Percentiles rank a stretch among this genome's conserved stretches.
Evolutionary conservation across 2,888 invertebrate genomes (phyloP).

Genomic region (Yponomeuta sedellus): DNA sequence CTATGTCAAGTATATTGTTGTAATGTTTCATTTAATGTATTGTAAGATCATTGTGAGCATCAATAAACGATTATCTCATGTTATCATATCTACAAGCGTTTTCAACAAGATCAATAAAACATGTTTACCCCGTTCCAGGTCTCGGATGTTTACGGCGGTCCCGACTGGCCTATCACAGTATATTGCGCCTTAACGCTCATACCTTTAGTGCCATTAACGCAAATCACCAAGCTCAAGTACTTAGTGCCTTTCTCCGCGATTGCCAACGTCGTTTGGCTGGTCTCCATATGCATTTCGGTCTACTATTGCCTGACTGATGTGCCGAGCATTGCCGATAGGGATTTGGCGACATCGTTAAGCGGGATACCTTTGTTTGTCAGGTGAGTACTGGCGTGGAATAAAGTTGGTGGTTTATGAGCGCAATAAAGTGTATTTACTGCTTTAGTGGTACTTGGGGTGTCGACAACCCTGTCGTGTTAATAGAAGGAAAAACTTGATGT

Average conservation of each 20-base stretch:
- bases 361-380: constrained; percentile 91
- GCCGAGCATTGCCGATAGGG: constrained; percentile 53
- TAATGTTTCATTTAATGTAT: too few species aligned
- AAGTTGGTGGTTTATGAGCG: too few species aligned
- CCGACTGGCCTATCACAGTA: constrained; percentile 74
- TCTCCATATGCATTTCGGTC: constrained; percentile 87
- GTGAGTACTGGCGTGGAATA: constrained; percentile 29
- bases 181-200: constrained; percentile 81
- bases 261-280: constrained; percentile 89
- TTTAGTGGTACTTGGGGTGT: too few species aligned
- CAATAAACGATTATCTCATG: too few species aligned
- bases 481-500: too few species aligned
- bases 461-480: too few species aligned
- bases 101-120: too few species aligned
- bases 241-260: constrained; percentile 92
- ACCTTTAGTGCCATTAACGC: constrained; percentile 82
- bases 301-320: constrained; percentile 84
- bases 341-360: constrained; percentile 66
- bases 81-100: too few species aligned
- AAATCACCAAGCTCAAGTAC: constrained; percentile 86
- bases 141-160: constrained; percentile 65
- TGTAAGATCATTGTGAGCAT: too few species aligned
- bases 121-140: constrained; percentile 56
- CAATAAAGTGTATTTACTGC: too few species aligned
- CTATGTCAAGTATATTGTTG: too few species aligned